Evolutionary conservation across 2,113 vertebrate species (phyloP), one percentile per base, ranked within the genome.

Genomic region (Apaloderma vittatum): DNA sequence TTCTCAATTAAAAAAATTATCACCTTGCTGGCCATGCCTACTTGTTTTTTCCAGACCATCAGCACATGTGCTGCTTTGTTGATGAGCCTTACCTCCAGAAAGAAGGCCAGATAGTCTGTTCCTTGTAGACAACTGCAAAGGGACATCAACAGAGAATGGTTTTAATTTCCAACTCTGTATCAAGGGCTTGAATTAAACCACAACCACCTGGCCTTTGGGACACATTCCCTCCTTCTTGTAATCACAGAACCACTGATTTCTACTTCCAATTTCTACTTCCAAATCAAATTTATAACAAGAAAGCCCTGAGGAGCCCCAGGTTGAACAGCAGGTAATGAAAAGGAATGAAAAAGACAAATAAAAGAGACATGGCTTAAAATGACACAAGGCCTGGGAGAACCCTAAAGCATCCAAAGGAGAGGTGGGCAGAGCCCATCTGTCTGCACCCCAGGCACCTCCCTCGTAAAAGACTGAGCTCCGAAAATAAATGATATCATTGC

Each of bases 271-370:
- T 96, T 92, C 86, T 67, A 26, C 86, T 93, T 95, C 65, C 73
- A 96, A 96, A 97, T 94, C 89, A 46, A 91, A 95, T 96, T 93
- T 95, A 77, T 67, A 92, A 86, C 62, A 45, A 80, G 88, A 90
- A 96, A 90, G 26, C 51, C 86, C 92, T 1, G 11, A 88, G 90
- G 95, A 96, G 68, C 71, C 68, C 57, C 70, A 67, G 14, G 3
- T 75, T 88, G 85, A 96, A 66, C 43, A 74, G 75, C 86, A 71
- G 72, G 79, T 92, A 88, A 97, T 74, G 85, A 93, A 19, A n/a
- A 84, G 52, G 29, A 92, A 71, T 40, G 48, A 73, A 88, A 75
- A 93, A 92, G 78, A 86, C 78, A 94, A 87, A 95, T 61, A 84
- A 51, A 73, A 74, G 67, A 88, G 72, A 51, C 21, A 2, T 12